phyloP scores from a whole-genome alignment of 1,140 invertebrate genomes.

The Micrasema minimum region DNA sequence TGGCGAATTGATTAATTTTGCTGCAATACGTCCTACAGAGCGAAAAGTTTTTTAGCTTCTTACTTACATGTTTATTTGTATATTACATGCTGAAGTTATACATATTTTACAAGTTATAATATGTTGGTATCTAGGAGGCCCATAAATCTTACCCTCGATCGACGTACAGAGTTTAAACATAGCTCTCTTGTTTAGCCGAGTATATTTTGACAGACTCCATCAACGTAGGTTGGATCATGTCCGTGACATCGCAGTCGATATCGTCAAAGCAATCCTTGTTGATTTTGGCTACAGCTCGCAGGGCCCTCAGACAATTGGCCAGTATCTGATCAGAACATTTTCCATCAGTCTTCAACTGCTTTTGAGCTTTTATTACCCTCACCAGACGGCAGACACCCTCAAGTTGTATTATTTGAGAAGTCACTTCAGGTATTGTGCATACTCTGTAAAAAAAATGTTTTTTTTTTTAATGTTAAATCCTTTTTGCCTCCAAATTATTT shows the following conservation, averaged over 20 bases:
- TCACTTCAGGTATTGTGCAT: conserved; percentile 77
- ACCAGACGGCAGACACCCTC: conserved; percentile 82
- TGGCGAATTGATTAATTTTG: too few relatives aligned
- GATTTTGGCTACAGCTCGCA: conserved; percentile 67
- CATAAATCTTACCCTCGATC: too few relatives aligned
- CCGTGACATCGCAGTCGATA: conserved; percentile 72
- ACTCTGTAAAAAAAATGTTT: conserved; percentile 65
- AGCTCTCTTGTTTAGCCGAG: conserved; percentile 65
- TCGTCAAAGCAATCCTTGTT: conserved; percentile 66
- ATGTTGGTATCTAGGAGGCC: too few relatives aligned
- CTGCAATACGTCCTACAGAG: too few relatives aligned
- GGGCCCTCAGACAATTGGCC: conserved; percentile 66
- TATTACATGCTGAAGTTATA: too few relatives aligned
- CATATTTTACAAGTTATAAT: too few relatives aligned
- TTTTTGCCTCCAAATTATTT: too few relatives aligned
- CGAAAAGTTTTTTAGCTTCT: too few relatives aligned
- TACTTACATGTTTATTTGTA: too few relatives aligned
- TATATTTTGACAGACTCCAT: conserved; percentile 75
- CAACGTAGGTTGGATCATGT: conserved; percentile 79
- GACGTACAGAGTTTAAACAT: conserved; percentile 56
- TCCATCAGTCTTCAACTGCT: conserved; percentile 59
- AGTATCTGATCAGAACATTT: conserved; percentile 63
- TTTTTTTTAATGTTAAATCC: too few relatives aligned
- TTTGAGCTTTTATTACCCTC: conserved; percentile 74
- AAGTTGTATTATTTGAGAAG: conserved; percentile 78